Evolutionary conservation across 2,113 vertebrate species (phyloP).

Genomic region (Eulemur rufifrons): DNA sequence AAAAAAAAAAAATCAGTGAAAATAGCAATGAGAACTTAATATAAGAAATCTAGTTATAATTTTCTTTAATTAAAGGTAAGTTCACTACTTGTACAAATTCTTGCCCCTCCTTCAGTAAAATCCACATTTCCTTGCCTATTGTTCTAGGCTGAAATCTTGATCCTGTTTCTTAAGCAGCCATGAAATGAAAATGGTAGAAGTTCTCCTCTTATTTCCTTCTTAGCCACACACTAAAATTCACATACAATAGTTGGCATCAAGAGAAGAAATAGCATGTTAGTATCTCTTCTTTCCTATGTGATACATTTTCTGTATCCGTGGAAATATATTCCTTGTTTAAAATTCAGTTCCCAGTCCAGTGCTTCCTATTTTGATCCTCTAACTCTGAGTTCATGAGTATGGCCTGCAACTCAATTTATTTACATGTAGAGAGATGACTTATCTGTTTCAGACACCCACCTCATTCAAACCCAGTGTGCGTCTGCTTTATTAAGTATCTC

Average conservation of each 20-base stretch:
- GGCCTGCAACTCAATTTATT: background rate
- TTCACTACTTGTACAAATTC: background rate
- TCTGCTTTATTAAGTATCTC: background rate
- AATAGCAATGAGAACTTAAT: constrained; percentile 3
- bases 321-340: background rate
- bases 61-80: constrained; percentile 34
- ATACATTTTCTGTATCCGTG: background rate
- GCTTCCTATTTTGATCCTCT: background rate
- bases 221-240: background rate
- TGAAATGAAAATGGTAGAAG: background rate
- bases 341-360: background rate
- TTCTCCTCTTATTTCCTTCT: background rate
- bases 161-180: background rate
- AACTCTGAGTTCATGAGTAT: background rate
- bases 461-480: background rate
- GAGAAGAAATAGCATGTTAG: background rate
- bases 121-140: background rate
- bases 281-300: background rate
- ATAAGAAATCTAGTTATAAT: background rate
- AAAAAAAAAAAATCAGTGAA: background rate
- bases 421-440: background rate
- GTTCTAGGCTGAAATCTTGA: background rate
- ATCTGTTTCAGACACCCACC: background rate
- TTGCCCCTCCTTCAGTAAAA: background rate
- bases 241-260: background rate